Percentiles rank a stretch among this genome's conserved stretches.
Evolutionary conservation across 2,797 vertebrate species (phyloP).

Genomic region (Pseudochaenichthys georgianus): DNA sequence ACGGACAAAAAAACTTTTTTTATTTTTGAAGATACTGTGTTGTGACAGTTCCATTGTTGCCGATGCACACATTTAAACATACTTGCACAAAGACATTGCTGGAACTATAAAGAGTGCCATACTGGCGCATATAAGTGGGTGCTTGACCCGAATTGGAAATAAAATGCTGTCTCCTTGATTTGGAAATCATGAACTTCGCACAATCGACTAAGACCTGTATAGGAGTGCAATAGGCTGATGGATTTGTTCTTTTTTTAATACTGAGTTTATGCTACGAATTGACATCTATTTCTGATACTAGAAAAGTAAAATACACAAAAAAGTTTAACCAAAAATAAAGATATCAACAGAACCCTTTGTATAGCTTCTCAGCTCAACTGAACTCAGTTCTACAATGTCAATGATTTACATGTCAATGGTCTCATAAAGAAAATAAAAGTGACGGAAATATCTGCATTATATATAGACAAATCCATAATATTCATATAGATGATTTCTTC

Average conservation of each 20-base stretch:
- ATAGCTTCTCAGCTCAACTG: slow-evolving; percentile 81
- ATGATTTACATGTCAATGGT: slow-evolving; percentile 84
- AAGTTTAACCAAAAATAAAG: slow-evolving; percentile 78
- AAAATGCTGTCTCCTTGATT: slow-evolving; percentile 81
- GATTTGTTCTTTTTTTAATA: slow-evolving; percentile 67
- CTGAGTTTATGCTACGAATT: slow-evolving; percentile 80
- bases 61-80: slow-evolving; percentile 88
- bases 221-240: slow-evolving; percentile 80
- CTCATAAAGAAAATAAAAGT: slow-evolving; percentile 82
- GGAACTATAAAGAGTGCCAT: slow-evolving; percentile 83
- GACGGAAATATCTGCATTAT: slow-evolving; percentile 84
- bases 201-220: slow-evolving; percentile 75
- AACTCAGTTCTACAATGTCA: slow-evolving; percentile 78
- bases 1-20: slow-evolving; percentile 85
- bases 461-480: slow-evolving; percentile 86
- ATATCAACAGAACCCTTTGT: slow-evolving; percentile 76
- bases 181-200: slow-evolving; percentile 76
- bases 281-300: slow-evolving; percentile 83
- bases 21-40: slow-evolving; percentile 87
- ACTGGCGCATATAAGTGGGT: slow-evolving; percentile 75
- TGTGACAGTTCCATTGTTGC: slow-evolving; percentile 87
- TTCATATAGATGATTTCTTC: slow-evolving; percentile 86
- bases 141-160: slow-evolving; percentile 76
- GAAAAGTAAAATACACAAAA: slow-evolving; percentile 80
- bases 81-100: slow-evolving; percentile 88